Conservation (phyloP, 2,888 invertebrate species). For the Diarsia rubi region DNA sequence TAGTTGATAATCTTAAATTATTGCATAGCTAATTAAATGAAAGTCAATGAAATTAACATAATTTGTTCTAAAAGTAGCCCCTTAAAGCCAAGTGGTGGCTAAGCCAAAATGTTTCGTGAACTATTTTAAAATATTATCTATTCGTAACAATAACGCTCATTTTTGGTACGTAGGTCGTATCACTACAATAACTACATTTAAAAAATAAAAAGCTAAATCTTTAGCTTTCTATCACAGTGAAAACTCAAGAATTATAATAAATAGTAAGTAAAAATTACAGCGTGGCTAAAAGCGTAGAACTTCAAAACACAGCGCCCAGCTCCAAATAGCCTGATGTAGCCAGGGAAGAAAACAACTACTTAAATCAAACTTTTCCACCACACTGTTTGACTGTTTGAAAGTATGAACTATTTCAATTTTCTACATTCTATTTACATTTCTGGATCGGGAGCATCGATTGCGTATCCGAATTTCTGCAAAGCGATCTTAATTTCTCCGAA, state of each 20-base stretch:
- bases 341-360: neutral
- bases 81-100: neutral
- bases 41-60: neutral
- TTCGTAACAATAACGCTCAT: slow-evolving; percentile 15
- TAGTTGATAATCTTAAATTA: slow-evolving; percentile 28
- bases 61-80: slow-evolving; percentile 7
- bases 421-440: slow-evolving; percentile 73
- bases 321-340: slow-evolving; percentile 2
- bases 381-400: slow-evolving; percentile 9
- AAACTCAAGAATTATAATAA: slow-evolving; percentile 28
- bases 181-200: slow-evolving; percentile 5
- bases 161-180: slow-evolving; percentile 33
- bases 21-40: neutral
- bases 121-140: slow-evolving; percentile 17
- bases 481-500: slow-evolving; percentile 94
- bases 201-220: slow-evolving; percentile 39
- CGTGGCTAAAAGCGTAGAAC: neutral
- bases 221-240: slow-evolving; percentile 59
- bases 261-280: slow-evolving; percentile 24
- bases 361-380: slow-evolving; percentile 3
- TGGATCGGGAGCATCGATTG: slow-evolving; percentile 93
- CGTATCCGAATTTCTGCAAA: slow-evolving; percentile 94
- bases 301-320: neutral
- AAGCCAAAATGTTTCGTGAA: neutral
- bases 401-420: slow-evolving; percentile 10